Evolutionary conservation across 1,140 invertebrate species (phyloP).

Genomic region (Nylanderia fulva): DNA sequence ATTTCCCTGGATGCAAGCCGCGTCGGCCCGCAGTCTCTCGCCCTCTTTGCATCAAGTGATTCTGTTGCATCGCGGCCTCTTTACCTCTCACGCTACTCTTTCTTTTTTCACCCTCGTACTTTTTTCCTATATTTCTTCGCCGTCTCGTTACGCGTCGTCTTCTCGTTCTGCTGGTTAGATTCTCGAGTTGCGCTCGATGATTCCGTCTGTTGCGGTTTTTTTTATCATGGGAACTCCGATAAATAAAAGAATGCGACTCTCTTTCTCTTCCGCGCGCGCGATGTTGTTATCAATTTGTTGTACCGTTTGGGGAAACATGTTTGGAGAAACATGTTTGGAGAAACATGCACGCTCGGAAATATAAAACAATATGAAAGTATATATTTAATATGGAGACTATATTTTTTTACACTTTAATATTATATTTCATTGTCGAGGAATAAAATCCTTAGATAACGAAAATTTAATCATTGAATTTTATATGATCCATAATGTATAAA

Average conservation of each 20-base stretch:
- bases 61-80: slow-evolving; percentile 72
- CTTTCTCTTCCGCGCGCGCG: neutral
- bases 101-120: slow-evolving; percentile 19
- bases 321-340: too few species aligned
- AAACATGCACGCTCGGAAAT: too few species aligned
- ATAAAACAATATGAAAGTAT: neutral
- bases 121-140: slow-evolving; percentile 23
- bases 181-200: slow-evolving; percentile 36
- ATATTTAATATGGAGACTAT: too few species aligned
- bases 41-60: slow-evolving; percentile 78
- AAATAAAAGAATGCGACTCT: slow-evolving; percentile 9
- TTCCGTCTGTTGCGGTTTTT: slow-evolving; percentile 43
- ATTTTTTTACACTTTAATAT: neutral
- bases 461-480: neutral
- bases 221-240: slow-evolving; percentile 29
- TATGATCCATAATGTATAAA: neutral
- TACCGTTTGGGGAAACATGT: too few species aligned
- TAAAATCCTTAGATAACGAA: neutral
- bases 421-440: neutral
- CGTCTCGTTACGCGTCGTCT: slow-evolving; percentile 31
- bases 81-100: neutral
- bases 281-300: slow-evolving; percentile 9
- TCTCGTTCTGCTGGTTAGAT: neutral
- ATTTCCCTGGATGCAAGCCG: slow-evolving; percentile 74
- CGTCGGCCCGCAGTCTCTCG: slow-evolving; percentile 68